Base-by-base conservation (phyloP, 2,113 vertebrate species). In the Oreochromis tanganicae region DNA sequence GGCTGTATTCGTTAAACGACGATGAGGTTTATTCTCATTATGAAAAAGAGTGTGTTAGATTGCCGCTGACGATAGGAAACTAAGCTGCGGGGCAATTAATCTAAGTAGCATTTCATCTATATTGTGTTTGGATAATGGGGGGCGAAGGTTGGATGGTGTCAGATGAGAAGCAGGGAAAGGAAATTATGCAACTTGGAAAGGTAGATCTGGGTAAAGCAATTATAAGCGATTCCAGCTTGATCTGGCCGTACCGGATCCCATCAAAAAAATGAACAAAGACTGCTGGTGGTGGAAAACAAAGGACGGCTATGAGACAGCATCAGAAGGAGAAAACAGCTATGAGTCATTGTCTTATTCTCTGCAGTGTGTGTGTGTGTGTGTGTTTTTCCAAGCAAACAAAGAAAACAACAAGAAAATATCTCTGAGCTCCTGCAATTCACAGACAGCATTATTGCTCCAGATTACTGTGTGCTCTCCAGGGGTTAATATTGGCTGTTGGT, bases 71-170 rank as follows among this genome's bases (percentile, higher is more conserved):
- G 87, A 93, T 94, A 93, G 83, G 71, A 80, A 89, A 84, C 52
- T 83, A 84, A 89, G 89, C 86, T 92, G 92, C 91, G 82, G 93
- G 86, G 91, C 89, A 92, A 92, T 95, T 93, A 94, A 93, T 94
- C 83, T 56, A 75, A 88, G 73, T 82, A 89, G 88, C 88, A 91
- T 94, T 95, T 94, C 92, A 93, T 92, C 88, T 91, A 82, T 88
- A 87, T 91, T 89, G 90, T 91, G 89, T 91, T 91, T 84, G 81
- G 91, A 91, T 91, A 95, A 94, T 92, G 80, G 91, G 88, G 91
- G 93, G 48, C 29, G 34, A 86, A 85, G 85, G 90, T 85, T 91
- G 90, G 86, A 82, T 24, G 56, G 79, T 88, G 93, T 81, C 83
- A 80, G 80, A 52, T 16, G 89, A 81, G 84, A 57, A 88, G 61